phyloP scores from a whole-genome alignment of 2,797 vertebrate species.

The Gymnoscopelus microlampas region DNA sequence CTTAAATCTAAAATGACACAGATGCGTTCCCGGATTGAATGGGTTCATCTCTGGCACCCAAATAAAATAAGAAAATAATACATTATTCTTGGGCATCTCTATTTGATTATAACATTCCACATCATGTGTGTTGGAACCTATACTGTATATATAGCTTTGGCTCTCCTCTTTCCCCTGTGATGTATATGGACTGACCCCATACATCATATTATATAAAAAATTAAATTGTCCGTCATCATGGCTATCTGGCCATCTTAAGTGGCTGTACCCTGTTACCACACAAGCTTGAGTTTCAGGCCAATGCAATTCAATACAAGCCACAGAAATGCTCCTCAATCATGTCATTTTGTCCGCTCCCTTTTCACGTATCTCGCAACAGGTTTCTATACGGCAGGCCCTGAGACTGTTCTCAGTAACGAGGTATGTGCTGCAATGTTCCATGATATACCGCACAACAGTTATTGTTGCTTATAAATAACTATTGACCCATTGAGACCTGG shows the following conservation, averaged over 20 bases:
- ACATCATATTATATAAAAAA: constrained; percentile 79
- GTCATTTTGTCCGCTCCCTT: constrained; percentile 79
- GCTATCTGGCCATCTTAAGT: constrained; percentile 85
- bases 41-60: constrained; percentile 15
- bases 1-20: too few relatives aligned
- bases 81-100: not conserved
- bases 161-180: constrained; percentile 17
- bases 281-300: constrained; percentile 79
- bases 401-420: constrained; percentile 56
- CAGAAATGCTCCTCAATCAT: constrained; percentile 76
- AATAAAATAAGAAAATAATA: constrained; percentile 29
- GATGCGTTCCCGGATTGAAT: too few relatives aligned
- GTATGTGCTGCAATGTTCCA: constrained; percentile 52
- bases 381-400: constrained; percentile 62
- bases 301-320: constrained; percentile 82
- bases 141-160: constrained; percentile 13
- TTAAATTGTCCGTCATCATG: constrained; percentile 75
- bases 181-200: constrained; percentile 40
- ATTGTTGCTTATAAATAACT: constrained; percentile 13
- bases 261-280: constrained; percentile 82
- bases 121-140: constrained; percentile 1
- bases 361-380: constrained; percentile 75
- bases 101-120: too few relatives aligned
- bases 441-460: constrained; percentile 23
- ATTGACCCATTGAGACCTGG: too few relatives aligned